A percentile compares a stretch with the other conserved stretches of the same genome.
These are phyloP conservation scores for Scomber colias DNA, from an alignment of 2,113 vertebrate species.

Conservation along the genomic window DNA sequence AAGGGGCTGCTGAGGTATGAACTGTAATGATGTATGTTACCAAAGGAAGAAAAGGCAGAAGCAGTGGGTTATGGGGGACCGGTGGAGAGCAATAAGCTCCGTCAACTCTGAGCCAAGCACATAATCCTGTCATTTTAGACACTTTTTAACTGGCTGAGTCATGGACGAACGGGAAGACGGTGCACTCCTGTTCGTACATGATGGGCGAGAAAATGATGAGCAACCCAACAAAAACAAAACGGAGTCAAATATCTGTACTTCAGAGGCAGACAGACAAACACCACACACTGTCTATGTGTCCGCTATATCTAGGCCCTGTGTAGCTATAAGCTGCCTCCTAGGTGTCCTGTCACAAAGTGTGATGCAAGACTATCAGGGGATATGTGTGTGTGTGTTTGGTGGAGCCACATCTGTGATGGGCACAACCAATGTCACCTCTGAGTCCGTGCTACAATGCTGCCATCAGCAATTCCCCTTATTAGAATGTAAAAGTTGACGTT, in stretches of 20 bases:
- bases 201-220: conserved; percentile 29
- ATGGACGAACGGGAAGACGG: background rate
- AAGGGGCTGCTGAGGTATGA: conserved; percentile 18
- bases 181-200: background rate
- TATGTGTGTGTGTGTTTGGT: background rate
- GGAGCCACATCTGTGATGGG: conserved; percentile 22
- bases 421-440: conserved; percentile 31
- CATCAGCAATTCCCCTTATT: conserved; percentile 18
- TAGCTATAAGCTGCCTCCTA: conserved; percentile 1
- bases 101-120: conserved; percentile 6
- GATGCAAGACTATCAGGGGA: conserved; percentile 4
- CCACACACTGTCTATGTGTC: background rate
- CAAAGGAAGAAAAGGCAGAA: background rate
- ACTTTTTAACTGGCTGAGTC: conserved; percentile 40
- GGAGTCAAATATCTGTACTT: conserved; percentile 24
- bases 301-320: conserved; percentile 5
- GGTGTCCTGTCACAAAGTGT: conserved; percentile 15
- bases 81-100: conserved; percentile 26
- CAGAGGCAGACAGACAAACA: conserved; percentile 17
- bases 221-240: conserved; percentile 32
- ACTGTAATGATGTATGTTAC: conserved; percentile 14
- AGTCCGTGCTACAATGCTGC: conserved; percentile 19
- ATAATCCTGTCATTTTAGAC: conserved; percentile 17
- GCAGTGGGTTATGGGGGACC: background rate
- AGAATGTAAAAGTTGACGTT: conserved; percentile 30